Base-by-base conservation (phyloP, 2,888 invertebrate genomes). In the Gastracanthus pulcherrimus region DNA sequence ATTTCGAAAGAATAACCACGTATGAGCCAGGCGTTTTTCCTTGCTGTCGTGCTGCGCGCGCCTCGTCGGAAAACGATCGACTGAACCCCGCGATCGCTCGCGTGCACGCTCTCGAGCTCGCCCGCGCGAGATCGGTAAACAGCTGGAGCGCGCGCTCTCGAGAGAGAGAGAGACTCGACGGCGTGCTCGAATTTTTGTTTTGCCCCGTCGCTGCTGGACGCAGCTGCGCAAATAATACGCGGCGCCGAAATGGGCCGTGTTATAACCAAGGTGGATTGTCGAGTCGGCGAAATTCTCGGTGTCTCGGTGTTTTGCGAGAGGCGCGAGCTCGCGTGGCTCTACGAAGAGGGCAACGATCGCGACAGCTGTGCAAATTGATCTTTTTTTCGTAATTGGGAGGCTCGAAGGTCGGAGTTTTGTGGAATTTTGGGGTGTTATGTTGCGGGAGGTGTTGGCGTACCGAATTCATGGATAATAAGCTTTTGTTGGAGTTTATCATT, bases 21-120 rank as follows among this genome's bases (percentile, higher is more conserved):
- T n/a, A n/a, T n/a, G 41, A 48, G 41, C 48, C 60, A 60, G 3
- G 67, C 45, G 67, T 69, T 41, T 26, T 64, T 64, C n/a, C n/a
- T n/a, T n/a, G n/a, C n/a, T n/a, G n/a, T n/a, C n/a, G n/a, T n/a
- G n/a, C n/a, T n/a, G n/a, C 36, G 38, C 13, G 31, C 64, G 34
- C 41, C 31, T 19, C 78, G 79, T 23, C 51, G 72, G 66, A 55
- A 66, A 79, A 79, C 11, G 55, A 72, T 41, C 62, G 72, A 79
- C 79, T 79, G 79, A 72, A 23, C 41, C 55, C 36, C 38, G 51
- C 36, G 67, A 31, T 34, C 16, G 36, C 16, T 13, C 6, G 23
- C 9, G 26, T 26, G 5, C 51, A 23, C 45, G 26, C 23, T n/a
- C 26, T 9, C 55, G 19, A 9, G n/a, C 23, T 23, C 55, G 55